A percentile compares a stretch with the other conserved stretches of the same genome.
Evolutionary conservation across 2,888 invertebrate genomes (phyloP).

Genomic region (Drosophila helvetica): DNA sequence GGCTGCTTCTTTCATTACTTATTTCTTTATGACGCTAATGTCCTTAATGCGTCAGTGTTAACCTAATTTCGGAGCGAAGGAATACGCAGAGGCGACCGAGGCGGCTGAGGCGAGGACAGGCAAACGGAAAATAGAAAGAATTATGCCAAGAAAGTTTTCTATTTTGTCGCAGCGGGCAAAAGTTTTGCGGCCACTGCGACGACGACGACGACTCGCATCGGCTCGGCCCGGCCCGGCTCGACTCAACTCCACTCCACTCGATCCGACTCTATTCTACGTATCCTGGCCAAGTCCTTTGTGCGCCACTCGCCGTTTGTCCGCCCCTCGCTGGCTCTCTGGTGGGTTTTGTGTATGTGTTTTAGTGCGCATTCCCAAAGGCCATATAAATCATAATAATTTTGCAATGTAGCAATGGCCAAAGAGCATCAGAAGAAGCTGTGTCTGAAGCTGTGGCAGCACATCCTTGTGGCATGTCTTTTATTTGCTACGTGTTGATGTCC

Average conservation of each 20-base stretch:
- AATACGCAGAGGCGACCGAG: conserved; percentile 20
- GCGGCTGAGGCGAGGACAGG: conserved; percentile 29
- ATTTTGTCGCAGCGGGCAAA: conserved; percentile 77
- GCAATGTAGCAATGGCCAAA: conserved; percentile 77
- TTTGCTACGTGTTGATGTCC: conserved; percentile 80
- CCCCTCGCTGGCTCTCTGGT: conserved; percentile 38
- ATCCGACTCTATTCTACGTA: conserved; percentile 35
- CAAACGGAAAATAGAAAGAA: conserved; percentile 62
- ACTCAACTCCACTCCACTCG: conserved; percentile 37
- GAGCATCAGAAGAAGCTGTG: conserved; percentile 51
- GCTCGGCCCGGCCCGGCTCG: not conserved
- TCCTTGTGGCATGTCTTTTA: conserved; percentile 81
- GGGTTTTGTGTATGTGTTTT: conserved; percentile 47
- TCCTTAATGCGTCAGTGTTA: conserved; percentile 80
- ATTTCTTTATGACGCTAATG: conserved; percentile 80
- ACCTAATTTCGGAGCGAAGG: conserved; percentile 70
- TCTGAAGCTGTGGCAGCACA: conserved; percentile 55
- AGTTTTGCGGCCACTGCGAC: conserved; percentile 79
- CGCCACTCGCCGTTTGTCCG: conserved; percentile 65
- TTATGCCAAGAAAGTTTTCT: conserved; percentile 80
- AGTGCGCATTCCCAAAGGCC: conserved; percentile 79
- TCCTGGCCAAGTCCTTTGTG: conserved; percentile 73
- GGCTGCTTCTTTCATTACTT: conserved; percentile 75
- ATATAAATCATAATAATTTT: conserved; percentile 80
- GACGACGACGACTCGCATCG: conserved; percentile 33